phyloP scores from a whole-genome alignment of 2,113 vertebrate species.

The Ctenodactylus gundi region DNA sequence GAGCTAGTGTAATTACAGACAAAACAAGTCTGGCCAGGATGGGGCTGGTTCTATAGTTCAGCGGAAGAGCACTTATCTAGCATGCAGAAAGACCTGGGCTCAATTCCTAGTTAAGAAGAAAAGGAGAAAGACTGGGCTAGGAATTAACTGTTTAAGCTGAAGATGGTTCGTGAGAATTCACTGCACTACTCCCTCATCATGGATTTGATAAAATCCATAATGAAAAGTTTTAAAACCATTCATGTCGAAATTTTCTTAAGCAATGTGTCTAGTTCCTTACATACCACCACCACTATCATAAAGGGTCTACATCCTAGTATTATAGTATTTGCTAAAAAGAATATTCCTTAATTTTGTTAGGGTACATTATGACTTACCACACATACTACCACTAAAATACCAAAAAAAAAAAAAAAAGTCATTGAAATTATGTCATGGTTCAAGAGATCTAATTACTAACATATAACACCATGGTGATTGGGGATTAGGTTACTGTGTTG shows the following conservation, averaged over 20 bases:
- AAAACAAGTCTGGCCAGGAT: background rate
- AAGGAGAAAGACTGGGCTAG: background rate
- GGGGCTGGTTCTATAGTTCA: background rate
- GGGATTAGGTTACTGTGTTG: background rate
- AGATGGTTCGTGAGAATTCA: background rate
- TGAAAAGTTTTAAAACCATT: constrained; percentile 50
- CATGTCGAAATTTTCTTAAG: constrained; percentile 26
- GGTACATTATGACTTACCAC: constrained; percentile 19
- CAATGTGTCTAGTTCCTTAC: constrained; percentile 39
- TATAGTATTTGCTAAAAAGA: background rate
- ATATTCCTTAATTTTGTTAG: constrained; percentile 45
- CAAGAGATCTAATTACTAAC: constrained; percentile 32
- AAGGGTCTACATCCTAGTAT: background rate
- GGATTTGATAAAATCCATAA: background rate
- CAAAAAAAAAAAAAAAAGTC: background rate
- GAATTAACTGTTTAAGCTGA: background rate
- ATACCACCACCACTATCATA: background rate
- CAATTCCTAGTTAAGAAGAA: background rate
- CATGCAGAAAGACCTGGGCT: background rate
- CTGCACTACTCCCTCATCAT: background rate
- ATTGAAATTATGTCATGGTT: constrained; percentile 46
- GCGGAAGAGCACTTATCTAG: background rate
- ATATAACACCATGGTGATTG: background rate
- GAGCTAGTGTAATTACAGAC: background rate
- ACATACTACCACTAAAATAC: background rate